phyloP scores from a whole-genome alignment of 2,113 vertebrate species.

The Antigone vipio region DNA sequence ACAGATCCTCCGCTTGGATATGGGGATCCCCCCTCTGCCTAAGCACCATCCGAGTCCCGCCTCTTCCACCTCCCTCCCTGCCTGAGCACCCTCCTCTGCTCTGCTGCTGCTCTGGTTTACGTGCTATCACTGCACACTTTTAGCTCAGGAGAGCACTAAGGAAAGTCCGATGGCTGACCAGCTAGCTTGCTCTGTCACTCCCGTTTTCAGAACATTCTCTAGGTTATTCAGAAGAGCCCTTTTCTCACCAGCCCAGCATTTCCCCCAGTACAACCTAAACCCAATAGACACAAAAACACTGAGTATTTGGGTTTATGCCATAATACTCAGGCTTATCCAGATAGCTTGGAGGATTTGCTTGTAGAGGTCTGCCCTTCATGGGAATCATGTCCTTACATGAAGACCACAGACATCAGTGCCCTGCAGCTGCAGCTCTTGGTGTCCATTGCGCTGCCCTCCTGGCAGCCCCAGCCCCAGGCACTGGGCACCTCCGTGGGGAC shows the following conservation, averaged over 20 bases:
- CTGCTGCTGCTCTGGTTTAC: neutral
- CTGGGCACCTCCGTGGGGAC: neutral
- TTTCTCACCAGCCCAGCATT: neutral
- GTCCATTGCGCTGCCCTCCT: rapidly evolving
- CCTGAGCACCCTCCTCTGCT: neutral
- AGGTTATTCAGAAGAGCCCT: neutral
- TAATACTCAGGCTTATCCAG: neutral
- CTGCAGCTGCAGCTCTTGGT: neutral
- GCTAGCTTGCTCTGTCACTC: neutral
- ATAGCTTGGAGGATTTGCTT: neutral
- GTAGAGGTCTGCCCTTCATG: neutral
- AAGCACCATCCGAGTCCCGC: rapidly evolving
- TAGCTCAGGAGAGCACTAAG: neutral
- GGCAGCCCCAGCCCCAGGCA: no score
- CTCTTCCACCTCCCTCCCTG: neutral
- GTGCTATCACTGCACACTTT: neutral
- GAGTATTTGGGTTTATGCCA: neutral
- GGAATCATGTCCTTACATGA: neutral
- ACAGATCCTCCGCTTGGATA: rapidly evolving
- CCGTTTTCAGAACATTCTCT: neutral
- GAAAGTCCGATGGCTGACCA: rapidly evolving
- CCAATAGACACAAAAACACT: neutral
- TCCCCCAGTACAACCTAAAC: neutral
- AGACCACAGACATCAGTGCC: neutral
- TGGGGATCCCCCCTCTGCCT: neutral